A percentile compares a stretch with the other conserved stretches of the same genome.
phyloP scores from a whole-genome alignment of 2,888 invertebrate genomes.

The Perdita meconis region DNA sequence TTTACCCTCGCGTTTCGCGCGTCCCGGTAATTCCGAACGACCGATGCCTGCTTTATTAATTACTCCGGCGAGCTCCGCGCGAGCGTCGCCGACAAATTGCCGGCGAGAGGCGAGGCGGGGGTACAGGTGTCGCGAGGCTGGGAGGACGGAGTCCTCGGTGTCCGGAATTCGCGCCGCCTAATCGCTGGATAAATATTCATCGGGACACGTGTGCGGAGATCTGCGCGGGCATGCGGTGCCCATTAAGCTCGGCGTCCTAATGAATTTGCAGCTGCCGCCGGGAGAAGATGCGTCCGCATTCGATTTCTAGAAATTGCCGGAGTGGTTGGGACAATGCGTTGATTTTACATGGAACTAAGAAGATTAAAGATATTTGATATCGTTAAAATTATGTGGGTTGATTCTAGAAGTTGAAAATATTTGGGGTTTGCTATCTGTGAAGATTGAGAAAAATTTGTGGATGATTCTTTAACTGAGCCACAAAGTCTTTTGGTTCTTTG shows the following conservation, averaged over 20 bases:
- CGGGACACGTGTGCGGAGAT: slow-evolving; percentile 51
- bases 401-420: no score
- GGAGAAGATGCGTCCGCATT: slow-evolving; percentile 4
- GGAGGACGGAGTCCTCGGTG: slow-evolving; percentile 6
- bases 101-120: slow-evolving; percentile 6
- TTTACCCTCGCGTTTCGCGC: slow-evolving; percentile 79
- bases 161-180: slow-evolving; percentile 50
- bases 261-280: slow-evolving; percentile 36
- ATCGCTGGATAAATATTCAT: slow-evolving; percentile 59
- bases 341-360: no score
- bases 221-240: slow-evolving; percentile 41
- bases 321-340: no score
- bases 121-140: not conserved
- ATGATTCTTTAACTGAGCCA: no score
- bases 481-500: no score
- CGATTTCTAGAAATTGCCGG: not conserved
- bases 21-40: slow-evolving; percentile 76
- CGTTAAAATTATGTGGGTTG: no score
- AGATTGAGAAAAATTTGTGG: no score
- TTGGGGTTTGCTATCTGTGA: no score
- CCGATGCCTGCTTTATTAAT: slow-evolving; percentile 69
- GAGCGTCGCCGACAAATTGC: slow-evolving; percentile 40
- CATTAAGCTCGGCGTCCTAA: slow-evolving; percentile 62
- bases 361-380: no score
- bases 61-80: slow-evolving; percentile 46